These are phyloP conservation scores for Numida meleagris DNA, from an alignment of 2,113 vertebrate species.

Conservation along the genomic window DNA sequence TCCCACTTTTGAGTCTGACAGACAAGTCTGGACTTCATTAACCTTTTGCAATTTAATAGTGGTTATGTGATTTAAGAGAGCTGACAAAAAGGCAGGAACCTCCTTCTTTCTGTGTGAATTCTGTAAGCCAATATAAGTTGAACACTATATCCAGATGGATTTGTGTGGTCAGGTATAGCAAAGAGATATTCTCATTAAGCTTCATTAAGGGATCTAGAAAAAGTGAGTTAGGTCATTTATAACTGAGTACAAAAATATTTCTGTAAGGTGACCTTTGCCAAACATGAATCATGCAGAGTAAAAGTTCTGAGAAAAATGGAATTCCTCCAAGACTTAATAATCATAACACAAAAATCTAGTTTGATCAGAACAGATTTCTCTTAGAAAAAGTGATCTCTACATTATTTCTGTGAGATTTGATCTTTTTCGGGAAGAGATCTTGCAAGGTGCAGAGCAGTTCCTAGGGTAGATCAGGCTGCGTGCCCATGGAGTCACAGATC, in stretches of 20 bases:
- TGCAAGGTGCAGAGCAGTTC: not conserved
- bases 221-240: not conserved
- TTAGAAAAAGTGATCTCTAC: not conserved
- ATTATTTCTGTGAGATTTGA: not conserved
- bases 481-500: rapidly evolving
- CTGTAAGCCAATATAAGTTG: not conserved
- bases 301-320: not conserved
- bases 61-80: constrained; percentile 22
- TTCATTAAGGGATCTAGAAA: constrained; percentile 3
- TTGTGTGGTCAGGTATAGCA: not conserved
- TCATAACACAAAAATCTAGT: not conserved
- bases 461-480: rapidly evolving
- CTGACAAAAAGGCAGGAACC: not conserved
- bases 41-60: constrained; percentile 44
- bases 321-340: not conserved
- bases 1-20: constrained; percentile 38
- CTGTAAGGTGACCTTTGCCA: not conserved
- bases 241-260: constrained; percentile 36
- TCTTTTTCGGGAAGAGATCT: not conserved
- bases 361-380: not conserved
- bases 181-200: not conserved
- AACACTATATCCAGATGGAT: not conserved
- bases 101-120: not conserved
- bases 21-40: constrained; percentile 60
- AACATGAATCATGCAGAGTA: not conserved